Evolutionary conservation across 2,113 vertebrate species (phyloP).

Genomic region (Tragelaphus imberbis): DNA sequence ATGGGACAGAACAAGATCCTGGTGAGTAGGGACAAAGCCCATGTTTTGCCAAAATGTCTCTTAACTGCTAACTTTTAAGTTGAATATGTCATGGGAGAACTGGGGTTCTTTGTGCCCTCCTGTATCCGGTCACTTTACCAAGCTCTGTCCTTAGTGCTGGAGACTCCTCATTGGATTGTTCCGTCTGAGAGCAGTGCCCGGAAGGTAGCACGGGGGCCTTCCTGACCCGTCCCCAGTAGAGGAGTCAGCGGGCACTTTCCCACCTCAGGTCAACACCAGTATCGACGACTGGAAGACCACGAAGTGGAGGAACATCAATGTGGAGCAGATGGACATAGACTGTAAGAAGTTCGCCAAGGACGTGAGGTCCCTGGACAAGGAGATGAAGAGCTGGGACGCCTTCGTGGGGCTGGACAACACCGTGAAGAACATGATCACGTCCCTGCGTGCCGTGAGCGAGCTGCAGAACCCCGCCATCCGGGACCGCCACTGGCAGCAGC

Average conservation of each 20-base stretch:
- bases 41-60: neutral
- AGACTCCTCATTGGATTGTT: rapidly evolving
- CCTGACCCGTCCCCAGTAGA: rapidly evolving
- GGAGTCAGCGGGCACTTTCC: rapidly evolving
- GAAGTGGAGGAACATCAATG: slow-evolving; percentile 78
- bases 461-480: slow-evolving; percentile 83
- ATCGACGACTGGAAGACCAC: slow-evolving; percentile 80
- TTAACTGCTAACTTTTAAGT: neutral
- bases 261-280: slow-evolving; percentile 74
- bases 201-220: rapidly evolving
- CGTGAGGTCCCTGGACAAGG: slow-evolving; percentile 77
- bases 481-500: slow-evolving; percentile 82
- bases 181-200: rapidly evolving
- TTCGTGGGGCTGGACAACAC: slow-evolving; percentile 79
- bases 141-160: neutral
- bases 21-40: too few species aligned
- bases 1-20: neutral
- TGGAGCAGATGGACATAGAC: slow-evolving; percentile 82
- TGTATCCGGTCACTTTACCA: rapidly evolving
- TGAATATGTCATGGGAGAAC: neutral
- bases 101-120: rapidly evolving
- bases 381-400: slow-evolving; percentile 78
- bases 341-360: slow-evolving; percentile 83
- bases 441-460: slow-evolving; percentile 76
- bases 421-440: slow-evolving; percentile 79